phyloP scores from a whole-genome alignment of 2,797 vertebrate species.

The Brotula barbata region DNA sequence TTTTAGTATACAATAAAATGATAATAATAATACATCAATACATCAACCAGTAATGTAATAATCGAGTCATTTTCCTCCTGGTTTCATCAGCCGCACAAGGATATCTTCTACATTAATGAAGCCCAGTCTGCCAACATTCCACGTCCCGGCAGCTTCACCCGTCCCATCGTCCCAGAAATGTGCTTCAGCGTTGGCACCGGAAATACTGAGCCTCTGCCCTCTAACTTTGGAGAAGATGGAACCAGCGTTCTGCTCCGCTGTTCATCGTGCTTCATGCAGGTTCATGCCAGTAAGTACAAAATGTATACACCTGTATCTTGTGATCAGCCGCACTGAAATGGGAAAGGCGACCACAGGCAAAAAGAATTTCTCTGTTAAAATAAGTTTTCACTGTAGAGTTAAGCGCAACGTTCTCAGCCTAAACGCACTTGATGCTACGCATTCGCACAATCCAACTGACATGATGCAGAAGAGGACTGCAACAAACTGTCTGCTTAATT shows the following conservation, averaged over 20 bases:
- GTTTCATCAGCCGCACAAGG: slow-evolving; percentile 45
- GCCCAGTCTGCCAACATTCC: slow-evolving; percentile 52
- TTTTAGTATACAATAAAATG: no score
- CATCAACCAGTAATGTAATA: background rate
- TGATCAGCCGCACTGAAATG: no score
- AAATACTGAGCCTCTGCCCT: slow-evolving; percentile 89
- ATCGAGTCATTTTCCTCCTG: background rate
- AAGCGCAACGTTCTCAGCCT: no score
- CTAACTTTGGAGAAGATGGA: slow-evolving; percentile 90
- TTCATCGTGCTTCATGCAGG: slow-evolving; percentile 89
- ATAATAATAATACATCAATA: no score
- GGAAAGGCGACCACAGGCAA: no score
- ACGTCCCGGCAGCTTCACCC: slow-evolving; percentile 81
- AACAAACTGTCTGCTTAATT: slow-evolving; percentile 41
- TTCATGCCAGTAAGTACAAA: slow-evolving; percentile 91
- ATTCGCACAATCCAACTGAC: no score
- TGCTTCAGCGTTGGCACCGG: slow-evolving; percentile 91
- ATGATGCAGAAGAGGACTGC: slow-evolving; percentile 35
- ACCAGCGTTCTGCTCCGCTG: slow-evolving; percentile 90
- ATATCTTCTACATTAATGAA: slow-evolving; percentile 39
- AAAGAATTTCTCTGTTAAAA: no score
- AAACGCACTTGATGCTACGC: no score
- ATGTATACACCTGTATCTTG: no score
- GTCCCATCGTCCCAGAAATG: slow-evolving; percentile 94
- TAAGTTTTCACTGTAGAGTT: no score